These are phyloP conservation scores for Mobula hypostoma DNA, from an alignment of 2,113 vertebrate species.

Conservation along the genomic window DNA sequence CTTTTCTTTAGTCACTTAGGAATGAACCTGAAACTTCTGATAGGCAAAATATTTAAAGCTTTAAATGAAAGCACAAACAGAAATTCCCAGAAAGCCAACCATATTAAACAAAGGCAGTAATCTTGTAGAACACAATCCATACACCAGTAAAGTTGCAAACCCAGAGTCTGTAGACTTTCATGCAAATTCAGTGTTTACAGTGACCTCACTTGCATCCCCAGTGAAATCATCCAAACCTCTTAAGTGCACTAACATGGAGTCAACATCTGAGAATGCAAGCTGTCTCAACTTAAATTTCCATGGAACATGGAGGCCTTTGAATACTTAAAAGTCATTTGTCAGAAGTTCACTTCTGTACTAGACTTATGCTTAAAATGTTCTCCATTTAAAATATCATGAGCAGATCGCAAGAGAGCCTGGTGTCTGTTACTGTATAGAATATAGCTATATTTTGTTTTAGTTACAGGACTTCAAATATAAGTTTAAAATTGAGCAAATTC, in stretches of 20 bases:
- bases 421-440: background rate
- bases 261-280: background rate
- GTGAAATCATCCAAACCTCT: background rate
- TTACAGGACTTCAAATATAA: background rate
- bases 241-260: background rate
- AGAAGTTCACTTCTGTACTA: too few species aligned
- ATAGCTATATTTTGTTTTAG: background rate
- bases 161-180: background rate
- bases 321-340: background rate
- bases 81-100: background rate
- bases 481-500: background rate
- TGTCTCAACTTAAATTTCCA: background rate
- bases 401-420: too few species aligned
- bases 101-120: background rate
- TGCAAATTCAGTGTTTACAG: background rate
- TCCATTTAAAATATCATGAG: too few species aligned
- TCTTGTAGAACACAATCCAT: background rate
- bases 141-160: background rate
- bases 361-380: too few species aligned
- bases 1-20: background rate
- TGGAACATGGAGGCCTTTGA: background rate
- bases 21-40: background rate
- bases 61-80: background rate
- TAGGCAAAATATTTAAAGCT: background rate
- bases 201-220: too few species aligned